Conservation (phyloP, 2,797 vertebrate genomes). For the Sebastes kiyomatsui region DNA sequence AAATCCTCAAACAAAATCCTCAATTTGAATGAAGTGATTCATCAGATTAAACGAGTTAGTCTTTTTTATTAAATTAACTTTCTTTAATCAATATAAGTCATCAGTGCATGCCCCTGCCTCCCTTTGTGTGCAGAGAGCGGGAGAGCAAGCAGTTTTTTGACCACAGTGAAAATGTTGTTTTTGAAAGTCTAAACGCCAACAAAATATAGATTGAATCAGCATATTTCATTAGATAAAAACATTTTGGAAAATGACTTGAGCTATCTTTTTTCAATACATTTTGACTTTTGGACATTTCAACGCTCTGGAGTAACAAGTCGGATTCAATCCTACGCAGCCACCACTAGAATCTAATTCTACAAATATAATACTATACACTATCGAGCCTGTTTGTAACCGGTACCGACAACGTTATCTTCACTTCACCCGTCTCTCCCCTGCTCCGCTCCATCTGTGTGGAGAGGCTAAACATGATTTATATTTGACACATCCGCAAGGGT, state of each 20-base stretch:
- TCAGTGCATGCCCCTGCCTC: neutral
- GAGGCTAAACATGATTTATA: too few species aligned
- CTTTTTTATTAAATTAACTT: neutral
- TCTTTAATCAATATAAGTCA: neutral
- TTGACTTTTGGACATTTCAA: neutral
- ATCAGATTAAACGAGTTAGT: neutral
- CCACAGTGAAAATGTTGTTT: neutral
- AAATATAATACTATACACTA: neutral
- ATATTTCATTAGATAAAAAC: neutral
- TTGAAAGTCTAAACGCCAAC: neutral
- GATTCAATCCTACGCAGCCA: neutral
- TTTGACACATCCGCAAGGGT: too few species aligned
- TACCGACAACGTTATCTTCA: neutral
- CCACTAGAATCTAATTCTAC: neutral
- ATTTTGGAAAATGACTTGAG: neutral
- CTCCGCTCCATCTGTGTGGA: too few species aligned
- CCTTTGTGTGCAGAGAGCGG: neutral
- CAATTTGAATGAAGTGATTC: neutral
- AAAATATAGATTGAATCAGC: neutral
- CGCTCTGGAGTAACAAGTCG: neutral
- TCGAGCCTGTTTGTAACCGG: neutral
- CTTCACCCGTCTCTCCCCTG: too few species aligned
- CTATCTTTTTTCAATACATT: neutral
- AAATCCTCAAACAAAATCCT: neutral
- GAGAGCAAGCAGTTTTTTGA: neutral